Evolutionary conservation across 1,140 invertebrate genomes (phyloP).

Genomic region (Drepana arcuata): DNA sequence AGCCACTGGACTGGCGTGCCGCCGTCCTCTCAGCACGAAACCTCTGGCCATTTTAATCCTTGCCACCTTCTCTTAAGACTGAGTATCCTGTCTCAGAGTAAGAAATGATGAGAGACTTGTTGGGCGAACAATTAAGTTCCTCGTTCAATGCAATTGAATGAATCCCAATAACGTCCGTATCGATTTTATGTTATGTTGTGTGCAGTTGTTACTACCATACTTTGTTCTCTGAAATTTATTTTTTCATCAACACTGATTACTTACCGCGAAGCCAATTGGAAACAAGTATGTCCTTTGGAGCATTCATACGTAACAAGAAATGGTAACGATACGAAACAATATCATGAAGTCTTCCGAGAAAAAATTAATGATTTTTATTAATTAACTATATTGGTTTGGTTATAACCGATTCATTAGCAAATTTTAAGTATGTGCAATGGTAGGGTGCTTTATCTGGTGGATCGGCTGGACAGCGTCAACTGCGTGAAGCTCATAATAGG

Average conservation of each 20-base stretch:
- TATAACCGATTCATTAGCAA: too few species aligned
- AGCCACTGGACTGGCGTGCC: slow-evolving; percentile 24
- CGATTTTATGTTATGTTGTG: slow-evolving; percentile 6
- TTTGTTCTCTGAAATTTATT: not conserved
- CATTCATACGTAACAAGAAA: too few species aligned
- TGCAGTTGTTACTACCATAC: not conserved
- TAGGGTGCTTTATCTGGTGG: too few species aligned
- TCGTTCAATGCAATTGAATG: slow-evolving; percentile 8
- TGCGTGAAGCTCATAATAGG: slow-evolving; percentile 65
- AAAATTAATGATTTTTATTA: too few species aligned
- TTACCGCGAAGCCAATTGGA: too few species aligned
- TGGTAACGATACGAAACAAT: too few species aligned
- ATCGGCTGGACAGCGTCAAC: too few species aligned
- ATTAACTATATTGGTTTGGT: too few species aligned
- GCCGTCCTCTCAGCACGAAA: slow-evolving; percentile 1
- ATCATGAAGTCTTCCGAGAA: too few species aligned
- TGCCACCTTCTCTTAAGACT: not conserved
- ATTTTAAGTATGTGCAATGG: too few species aligned
- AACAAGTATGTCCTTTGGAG: too few species aligned
- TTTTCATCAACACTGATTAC: too few species aligned
- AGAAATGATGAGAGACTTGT: not conserved
- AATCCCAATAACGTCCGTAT: slow-evolving; percentile 4
- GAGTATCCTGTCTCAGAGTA: not conserved
- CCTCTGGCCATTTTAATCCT: not conserved
- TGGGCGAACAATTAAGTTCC: slow-evolving; percentile 13